Evolutionary conservation across 1,140 invertebrate species (phyloP).

Genomic region (Cataglyphis hispanica): DNA sequence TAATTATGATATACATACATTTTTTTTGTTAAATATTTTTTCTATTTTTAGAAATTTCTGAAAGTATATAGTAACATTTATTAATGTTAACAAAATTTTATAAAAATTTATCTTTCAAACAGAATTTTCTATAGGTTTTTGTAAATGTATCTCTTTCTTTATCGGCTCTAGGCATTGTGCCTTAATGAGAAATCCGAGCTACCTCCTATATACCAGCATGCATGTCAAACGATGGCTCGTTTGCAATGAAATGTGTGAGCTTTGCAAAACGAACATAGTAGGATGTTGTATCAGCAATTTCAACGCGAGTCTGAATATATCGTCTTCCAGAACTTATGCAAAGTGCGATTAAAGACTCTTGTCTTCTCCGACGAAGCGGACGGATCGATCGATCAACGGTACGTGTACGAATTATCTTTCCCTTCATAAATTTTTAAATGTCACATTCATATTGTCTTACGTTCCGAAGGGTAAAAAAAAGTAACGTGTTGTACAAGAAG

Average conservation of each 20-base stretch:
- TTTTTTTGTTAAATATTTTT: constrained; percentile 6
- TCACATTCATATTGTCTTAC: not conserved
- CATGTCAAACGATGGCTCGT: constrained; percentile 64
- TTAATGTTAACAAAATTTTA: not conserved
- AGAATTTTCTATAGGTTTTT: constrained; percentile 14
- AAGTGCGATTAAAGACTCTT: constrained; percentile 63
- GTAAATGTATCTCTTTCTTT: constrained; percentile 24
- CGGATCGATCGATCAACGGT: constrained; percentile 70
- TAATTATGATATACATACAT: too few species aligned
- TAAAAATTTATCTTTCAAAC: not conserved
- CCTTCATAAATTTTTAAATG: constrained; percentile 19
- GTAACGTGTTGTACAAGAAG: not conserved
- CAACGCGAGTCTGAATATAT: constrained; percentile 58
- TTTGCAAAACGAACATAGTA: constrained; percentile 77
- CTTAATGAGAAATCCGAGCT: constrained; percentile 24
- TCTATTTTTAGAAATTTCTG: not conserved
- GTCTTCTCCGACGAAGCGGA: constrained; percentile 60
- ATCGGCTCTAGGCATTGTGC: not conserved
- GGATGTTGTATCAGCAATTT: constrained; percentile 79
- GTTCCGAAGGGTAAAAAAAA: not conserved
- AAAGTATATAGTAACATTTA: not conserved
- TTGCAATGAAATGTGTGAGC: constrained; percentile 75
- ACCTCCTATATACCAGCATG: constrained; percentile 35
- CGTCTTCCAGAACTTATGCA: constrained; percentile 62
- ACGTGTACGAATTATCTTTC: constrained; percentile 55